Conservation (phyloP, 2,888 invertebrate genomes). For the Ischnura elegans region DNA sequence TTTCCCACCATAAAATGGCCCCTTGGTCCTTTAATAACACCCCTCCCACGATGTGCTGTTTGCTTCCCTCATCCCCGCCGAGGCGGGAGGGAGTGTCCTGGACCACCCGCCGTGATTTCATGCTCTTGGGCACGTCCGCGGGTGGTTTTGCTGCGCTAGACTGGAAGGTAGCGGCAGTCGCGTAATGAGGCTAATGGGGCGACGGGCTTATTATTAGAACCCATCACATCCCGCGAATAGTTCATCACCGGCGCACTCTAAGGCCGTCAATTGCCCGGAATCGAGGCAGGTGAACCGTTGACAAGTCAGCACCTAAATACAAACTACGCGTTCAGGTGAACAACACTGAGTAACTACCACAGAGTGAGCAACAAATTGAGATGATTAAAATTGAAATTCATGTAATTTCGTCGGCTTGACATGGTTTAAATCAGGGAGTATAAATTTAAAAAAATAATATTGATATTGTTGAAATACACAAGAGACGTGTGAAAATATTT, state of each 20-base stretch:
- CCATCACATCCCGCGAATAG: background rate
- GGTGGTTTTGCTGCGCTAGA: background rate
- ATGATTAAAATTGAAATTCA: too few relatives aligned
- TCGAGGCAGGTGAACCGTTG: too few relatives aligned
- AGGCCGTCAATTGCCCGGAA: too few relatives aligned
- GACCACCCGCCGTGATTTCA: background rate
- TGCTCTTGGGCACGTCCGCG: background rate
- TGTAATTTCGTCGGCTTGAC: too few relatives aligned
- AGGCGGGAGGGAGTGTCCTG: background rate
- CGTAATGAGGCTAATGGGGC: background rate
- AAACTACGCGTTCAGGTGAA: background rate
- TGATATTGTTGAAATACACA: too few relatives aligned
- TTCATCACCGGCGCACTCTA: background rate
- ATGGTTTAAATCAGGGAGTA: too few relatives aligned
- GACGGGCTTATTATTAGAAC: background rate
- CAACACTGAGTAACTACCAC: too few relatives aligned
- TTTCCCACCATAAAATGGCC: too few relatives aligned
- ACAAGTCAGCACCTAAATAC: background rate
- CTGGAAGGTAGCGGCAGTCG: background rate
- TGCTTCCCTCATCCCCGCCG: background rate
- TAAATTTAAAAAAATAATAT: too few relatives aligned
- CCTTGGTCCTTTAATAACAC: too few relatives aligned
- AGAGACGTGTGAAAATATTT: too few relatives aligned
- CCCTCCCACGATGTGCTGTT: background rate
- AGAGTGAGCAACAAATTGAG: background rate